A percentile compares a stretch with the other conserved stretches of the same genome.
Evolutionary conservation across 2,797 vertebrate species (phyloP).

Genomic region (Lerista edwardsae): DNA sequence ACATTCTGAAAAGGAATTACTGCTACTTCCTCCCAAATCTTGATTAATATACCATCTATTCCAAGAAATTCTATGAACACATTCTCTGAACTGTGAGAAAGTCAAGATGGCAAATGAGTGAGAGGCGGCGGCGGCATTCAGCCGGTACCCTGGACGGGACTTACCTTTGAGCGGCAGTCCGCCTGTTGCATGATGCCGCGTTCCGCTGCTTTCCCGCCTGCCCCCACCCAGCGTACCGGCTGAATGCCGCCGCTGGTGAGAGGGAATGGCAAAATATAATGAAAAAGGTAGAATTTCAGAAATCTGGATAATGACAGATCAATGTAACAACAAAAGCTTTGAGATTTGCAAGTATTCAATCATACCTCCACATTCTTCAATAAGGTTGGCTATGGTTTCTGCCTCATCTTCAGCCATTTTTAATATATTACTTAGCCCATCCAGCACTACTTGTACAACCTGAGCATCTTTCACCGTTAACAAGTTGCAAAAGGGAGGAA

Average conservation of each 20-base stretch:
- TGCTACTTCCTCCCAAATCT: not conserved
- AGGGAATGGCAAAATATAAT: no score
- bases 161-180: no score
- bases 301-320: not conserved
- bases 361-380: slow-evolving; percentile 97
- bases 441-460: slow-evolving; percentile 97
- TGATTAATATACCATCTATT: not conserved
- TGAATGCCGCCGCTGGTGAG: no score
- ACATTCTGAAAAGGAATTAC: no score
- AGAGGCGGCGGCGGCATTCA: no score
- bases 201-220: no score
- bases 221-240: no score
- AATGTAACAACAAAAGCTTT: not conserved
- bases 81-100: not conserved
- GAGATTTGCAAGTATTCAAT: not conserved
- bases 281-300: not conserved
- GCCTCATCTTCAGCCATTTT: slow-evolving; percentile 99
- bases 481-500: slow-evolving; percentile 98
- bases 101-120: no score
- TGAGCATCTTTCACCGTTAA: slow-evolving; percentile 98
- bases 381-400: slow-evolving; percentile 96
- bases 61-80: not conserved
- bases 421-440: slow-evolving; percentile 98
- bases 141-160: no score
- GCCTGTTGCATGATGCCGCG: no score